phyloP scores from a whole-genome alignment of 2,113 vertebrate genomes.

The Varanus salvator region DNA sequence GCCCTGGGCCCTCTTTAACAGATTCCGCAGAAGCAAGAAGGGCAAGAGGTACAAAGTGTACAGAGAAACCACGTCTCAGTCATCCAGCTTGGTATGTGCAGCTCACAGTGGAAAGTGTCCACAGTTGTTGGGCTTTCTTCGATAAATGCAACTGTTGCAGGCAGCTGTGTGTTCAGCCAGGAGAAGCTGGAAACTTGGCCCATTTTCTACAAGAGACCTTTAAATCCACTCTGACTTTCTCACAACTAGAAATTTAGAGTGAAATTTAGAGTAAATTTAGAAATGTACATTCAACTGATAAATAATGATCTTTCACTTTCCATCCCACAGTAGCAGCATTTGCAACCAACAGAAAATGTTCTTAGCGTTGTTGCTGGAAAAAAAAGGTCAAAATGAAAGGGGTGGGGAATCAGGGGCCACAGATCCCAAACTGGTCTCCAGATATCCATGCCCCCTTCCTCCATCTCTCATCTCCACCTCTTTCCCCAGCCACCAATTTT shows the following conservation, averaged over 20 bases:
- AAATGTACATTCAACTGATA: not conserved
- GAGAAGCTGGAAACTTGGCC: not conserved
- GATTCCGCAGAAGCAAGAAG: constrained; percentile 2
- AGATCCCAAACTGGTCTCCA: too few relatives aligned
- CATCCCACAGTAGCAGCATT: not conserved
- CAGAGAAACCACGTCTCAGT: not conserved
- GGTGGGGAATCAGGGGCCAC: not conserved
- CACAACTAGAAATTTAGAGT: not conserved
- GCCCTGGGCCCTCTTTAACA: constrained; percentile 7
- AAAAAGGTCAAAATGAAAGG: not conserved
- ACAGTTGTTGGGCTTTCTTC: not conserved
- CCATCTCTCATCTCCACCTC: too few relatives aligned
- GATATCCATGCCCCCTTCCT: too few relatives aligned
- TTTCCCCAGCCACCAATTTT: too few relatives aligned
- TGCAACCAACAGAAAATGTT: not conserved
- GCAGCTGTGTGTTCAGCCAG: not conserved
- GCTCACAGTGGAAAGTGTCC: not conserved
- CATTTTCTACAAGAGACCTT: not conserved
- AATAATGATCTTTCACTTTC: not conserved
- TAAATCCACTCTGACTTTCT: not conserved
- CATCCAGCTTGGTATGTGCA: not conserved
- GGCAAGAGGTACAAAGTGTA: constrained; percentile 19
- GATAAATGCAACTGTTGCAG: not conserved
- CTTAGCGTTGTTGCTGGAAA: not conserved
- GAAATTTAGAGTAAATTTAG: too few relatives aligned